Percentiles rank a stretch among this genome's conserved stretches.
Evolutionary conservation across 1,140 invertebrate species (phyloP).

Genomic region (Leguminivora glycinivorella): DNA sequence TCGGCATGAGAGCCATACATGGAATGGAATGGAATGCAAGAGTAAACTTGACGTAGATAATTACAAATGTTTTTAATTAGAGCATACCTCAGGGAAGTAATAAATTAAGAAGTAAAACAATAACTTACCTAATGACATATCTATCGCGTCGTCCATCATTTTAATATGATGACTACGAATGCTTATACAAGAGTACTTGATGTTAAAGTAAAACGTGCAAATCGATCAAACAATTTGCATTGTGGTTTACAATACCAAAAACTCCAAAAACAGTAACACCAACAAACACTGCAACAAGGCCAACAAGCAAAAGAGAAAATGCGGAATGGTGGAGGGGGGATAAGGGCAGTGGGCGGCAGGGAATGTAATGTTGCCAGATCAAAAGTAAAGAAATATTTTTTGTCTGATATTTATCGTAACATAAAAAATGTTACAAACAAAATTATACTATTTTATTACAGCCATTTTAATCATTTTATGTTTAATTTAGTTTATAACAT

Average conservation of each 20-base stretch:
- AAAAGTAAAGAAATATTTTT: too few species aligned
- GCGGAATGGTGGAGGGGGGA: background rate
- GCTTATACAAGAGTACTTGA: background rate
- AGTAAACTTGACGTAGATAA: background rate
- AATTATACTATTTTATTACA: too few species aligned
- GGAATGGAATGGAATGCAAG: background rate
- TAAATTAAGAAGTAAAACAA: background rate
- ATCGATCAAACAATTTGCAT: background rate
- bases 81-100: constrained; percentile 6
- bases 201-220: background rate
- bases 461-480: too few species aligned
- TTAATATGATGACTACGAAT: background rate
- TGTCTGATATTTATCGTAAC: too few species aligned
- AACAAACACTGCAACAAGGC: background rate
- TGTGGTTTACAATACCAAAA: background rate
- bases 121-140: constrained; percentile 14
- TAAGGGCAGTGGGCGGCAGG: background rate
- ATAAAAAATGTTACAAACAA: too few species aligned
- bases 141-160: background rate
- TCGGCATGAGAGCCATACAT: too few species aligned
- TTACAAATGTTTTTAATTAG: background rate
- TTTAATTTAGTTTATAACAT: background rate
- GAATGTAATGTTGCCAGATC: background rate
- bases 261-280: background rate
- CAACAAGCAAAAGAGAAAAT: background rate